Evolutionary conservation across 2,113 vertebrate genomes (phyloP).

Genomic region (Oncorhynchus masou): DNA sequence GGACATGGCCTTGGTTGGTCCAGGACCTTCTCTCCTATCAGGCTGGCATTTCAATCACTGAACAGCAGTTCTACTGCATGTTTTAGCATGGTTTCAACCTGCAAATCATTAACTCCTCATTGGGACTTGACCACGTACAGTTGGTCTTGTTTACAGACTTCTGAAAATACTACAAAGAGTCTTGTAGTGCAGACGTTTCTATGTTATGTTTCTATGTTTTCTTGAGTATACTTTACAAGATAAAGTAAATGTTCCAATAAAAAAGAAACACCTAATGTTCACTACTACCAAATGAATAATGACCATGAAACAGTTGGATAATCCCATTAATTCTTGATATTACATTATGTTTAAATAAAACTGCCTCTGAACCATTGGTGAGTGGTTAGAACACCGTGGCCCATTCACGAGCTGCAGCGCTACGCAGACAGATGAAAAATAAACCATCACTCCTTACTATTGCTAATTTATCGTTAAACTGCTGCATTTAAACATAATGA

Average conservation of each 20-base stretch:
- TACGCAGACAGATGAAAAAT: conserved; percentile 65
- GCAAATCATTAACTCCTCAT: conserved; percentile 43
- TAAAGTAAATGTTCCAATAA: background rate
- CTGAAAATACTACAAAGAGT: too few relatives aligned
- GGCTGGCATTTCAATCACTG: conserved; percentile 51
- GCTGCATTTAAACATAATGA: conserved; percentile 72
- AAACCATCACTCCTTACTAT: conserved; percentile 71
- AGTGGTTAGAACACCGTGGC: conserved; percentile 47
- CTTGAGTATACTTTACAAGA: background rate
- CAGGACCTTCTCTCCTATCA: conserved; percentile 3
- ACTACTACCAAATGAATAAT: background rate
- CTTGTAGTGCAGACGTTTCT: too few relatives aligned
- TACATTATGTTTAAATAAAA: conserved; percentile 30
- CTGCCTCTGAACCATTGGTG: conserved; percentile 19
- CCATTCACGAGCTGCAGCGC: conserved; percentile 57
- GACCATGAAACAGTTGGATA: background rate
- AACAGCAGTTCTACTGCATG: conserved; percentile 38
- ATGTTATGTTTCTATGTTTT: too few relatives aligned
- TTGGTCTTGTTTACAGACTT: too few relatives aligned
- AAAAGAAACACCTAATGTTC: background rate
- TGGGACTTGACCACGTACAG: conserved; percentile 16
- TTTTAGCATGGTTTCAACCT: conserved; percentile 45
- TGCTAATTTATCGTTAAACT: conserved; percentile 75
- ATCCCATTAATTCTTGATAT: conserved; percentile 14
- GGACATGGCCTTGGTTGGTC: too few relatives aligned